Conservation (phyloP, 2,797 vertebrate genomes). For the Microchirus variegatus region DNA sequence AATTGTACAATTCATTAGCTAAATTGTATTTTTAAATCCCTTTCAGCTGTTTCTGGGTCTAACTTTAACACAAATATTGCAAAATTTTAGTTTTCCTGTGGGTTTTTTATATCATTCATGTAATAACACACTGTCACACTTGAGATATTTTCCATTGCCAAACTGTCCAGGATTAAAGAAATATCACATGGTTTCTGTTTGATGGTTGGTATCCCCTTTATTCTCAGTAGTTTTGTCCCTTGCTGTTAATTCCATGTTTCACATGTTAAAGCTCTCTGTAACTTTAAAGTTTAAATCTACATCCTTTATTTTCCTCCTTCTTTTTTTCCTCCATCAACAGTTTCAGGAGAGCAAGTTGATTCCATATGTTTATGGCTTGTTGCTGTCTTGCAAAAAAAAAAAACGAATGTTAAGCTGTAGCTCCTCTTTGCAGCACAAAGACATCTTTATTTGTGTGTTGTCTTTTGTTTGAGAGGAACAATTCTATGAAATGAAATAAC, state of each 20-base stretch:
- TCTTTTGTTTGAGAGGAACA: constrained; percentile 38
- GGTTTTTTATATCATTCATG: too few relatives aligned
- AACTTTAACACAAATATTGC: too few relatives aligned
- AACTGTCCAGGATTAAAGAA: constrained; percentile 1
- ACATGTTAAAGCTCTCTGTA: neutral
- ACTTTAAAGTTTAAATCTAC: neutral
- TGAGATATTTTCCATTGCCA: too few relatives aligned
- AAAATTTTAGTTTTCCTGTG: too few relatives aligned
- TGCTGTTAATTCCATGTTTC: neutral
- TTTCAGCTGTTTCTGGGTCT: too few relatives aligned
- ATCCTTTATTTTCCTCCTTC: neutral
- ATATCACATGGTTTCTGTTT: constrained; percentile 30
- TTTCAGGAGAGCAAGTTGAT: neutral
- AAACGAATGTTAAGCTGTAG: constrained; percentile 1
- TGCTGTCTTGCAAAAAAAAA: neutral
- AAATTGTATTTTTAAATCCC: too few relatives aligned
- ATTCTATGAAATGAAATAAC: constrained; percentile 56
- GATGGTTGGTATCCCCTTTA: constrained; percentile 40
- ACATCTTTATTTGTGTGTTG: neutral
- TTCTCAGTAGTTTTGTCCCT: constrained; percentile 23
- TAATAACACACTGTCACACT: too few relatives aligned
- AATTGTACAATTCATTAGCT: too few relatives aligned
- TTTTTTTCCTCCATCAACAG: too few relatives aligned
- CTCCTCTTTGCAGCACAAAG: constrained; percentile 4
- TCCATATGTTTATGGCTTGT: neutral